phyloP scores from a whole-genome alignment of 2,113 vertebrate genomes.

The Picathartes gymnocephalus region DNA sequence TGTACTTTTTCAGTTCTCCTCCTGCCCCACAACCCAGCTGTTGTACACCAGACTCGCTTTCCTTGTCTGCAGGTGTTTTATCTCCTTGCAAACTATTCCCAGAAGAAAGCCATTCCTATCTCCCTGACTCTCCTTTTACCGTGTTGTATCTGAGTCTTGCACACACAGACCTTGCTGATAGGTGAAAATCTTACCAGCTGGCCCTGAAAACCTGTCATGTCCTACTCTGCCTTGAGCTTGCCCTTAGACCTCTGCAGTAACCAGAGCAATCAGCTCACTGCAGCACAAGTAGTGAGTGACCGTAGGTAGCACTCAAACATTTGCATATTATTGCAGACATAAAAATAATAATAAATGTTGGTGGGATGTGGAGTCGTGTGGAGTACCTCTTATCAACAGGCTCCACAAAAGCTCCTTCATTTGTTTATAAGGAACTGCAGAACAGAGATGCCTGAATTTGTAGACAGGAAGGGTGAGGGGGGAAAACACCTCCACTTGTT shows the following conservation, averaged over 20 bases:
- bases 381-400: slow-evolving; percentile 35
- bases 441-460: slow-evolving; percentile 21
- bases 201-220: neutral
- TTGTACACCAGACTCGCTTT: fast-evolving
- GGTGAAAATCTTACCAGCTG: neutral
- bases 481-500: slow-evolving; percentile 31
- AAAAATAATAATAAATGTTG: neutral
- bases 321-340: neutral
- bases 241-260: neutral
- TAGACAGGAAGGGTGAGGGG: slow-evolving; percentile 64
- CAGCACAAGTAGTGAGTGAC: neutral
- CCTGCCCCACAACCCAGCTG: neutral
- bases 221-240: neutral
- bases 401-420: slow-evolving; percentile 48
- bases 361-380: neutral
- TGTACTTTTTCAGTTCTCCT: neutral
- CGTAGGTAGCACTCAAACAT: neutral
- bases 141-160: neutral
- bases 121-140: neutral
- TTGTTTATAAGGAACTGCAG: slow-evolving; percentile 51
- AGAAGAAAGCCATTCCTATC: neutral
- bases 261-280: neutral
- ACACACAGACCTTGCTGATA: neutral
- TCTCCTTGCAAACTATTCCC: neutral
- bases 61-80: neutral